phyloP scores from a whole-genome alignment of 1,140 invertebrate genomes.

The Scaptodrosophila lebanonensis region DNA sequence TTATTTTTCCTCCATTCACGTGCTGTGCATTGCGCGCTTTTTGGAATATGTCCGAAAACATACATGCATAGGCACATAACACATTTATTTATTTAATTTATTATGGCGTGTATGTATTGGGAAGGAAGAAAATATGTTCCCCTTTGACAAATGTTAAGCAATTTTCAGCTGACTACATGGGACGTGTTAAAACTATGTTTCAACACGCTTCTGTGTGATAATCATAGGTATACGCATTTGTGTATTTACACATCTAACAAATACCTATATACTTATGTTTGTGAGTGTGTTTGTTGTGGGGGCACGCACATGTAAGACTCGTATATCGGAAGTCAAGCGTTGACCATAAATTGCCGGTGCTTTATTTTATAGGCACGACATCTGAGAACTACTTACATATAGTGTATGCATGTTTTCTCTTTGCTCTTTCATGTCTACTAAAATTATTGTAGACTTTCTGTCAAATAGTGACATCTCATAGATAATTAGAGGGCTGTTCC shows the following conservation, averaged over 20 bases:
- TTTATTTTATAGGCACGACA: no score
- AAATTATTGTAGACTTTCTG: no score
- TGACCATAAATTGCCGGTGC: conserved; percentile 8
- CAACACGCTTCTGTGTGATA: no score
- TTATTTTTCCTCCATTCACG: background rate
- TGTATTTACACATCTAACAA: conserved; percentile 5
- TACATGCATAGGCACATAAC: conserved; percentile 4
- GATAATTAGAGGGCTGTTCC: no score
- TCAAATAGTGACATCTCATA: no score
- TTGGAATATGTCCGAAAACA: conserved; percentile 1
- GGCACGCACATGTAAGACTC: conserved; percentile 12
- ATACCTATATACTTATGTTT: background rate
- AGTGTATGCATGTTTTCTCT: no score
- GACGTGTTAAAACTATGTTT: conserved; percentile 56
- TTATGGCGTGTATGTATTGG: no score
- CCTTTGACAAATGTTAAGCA: conserved; percentile 40
- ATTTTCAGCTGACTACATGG: conserved; percentile 35
- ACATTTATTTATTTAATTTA: conserved; percentile 22
- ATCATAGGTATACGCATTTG: conserved; percentile 13
- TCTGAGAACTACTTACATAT: no score
- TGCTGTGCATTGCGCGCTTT: conserved; percentile 5
- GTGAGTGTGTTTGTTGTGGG: conserved; percentile 2
- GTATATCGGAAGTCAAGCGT: conserved; percentile 20
- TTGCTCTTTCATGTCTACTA: no score
- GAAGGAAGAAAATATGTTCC: background rate